A percentile compares a stretch with the other conserved stretches of the same genome.
phyloP scores from a whole-genome alignment of 2,888 invertebrate species.

The Syritta pipiens region DNA sequence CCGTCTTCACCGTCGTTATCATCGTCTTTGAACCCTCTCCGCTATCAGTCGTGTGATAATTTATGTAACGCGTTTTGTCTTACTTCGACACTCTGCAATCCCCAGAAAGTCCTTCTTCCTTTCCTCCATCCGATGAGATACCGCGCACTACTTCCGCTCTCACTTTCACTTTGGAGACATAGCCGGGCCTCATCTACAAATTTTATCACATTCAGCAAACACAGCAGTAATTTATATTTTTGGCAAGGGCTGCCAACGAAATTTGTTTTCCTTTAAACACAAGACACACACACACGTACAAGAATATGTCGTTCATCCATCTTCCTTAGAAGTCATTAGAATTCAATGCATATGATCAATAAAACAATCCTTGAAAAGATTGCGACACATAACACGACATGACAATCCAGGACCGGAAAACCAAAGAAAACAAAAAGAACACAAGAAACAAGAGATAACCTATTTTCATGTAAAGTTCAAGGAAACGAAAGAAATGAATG shows the following conservation, averaged over 20 bases:
- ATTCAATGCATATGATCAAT: slow-evolving; percentile 62
- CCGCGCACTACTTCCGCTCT: not conserved
- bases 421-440: not conserved
- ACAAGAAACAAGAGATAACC: slow-evolving; percentile 25
- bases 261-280: slow-evolving; percentile 31
- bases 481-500: not conserved
- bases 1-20: slow-evolving; percentile 28
- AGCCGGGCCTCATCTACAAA: slow-evolving; percentile 22
- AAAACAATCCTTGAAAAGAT: slow-evolving; percentile 50
- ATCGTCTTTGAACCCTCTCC: slow-evolving; percentile 3
- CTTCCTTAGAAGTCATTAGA: slow-evolving; percentile 46
- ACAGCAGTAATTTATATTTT: slow-evolving; percentile 56
- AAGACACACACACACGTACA: not conserved
- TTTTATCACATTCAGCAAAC: slow-evolving; percentile 51
- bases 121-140: not conserved
- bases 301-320: slow-evolving; percentile 13
- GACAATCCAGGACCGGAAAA: slow-evolving; percentile 12
- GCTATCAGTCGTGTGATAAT: slow-evolving; percentile 44
- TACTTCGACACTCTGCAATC: slow-evolving; percentile 42
- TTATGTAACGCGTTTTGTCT: slow-evolving; percentile 51
- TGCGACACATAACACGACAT: slow-evolving; percentile 41
- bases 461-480: slow-evolving; percentile 30
- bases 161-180: not conserved
- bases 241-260: slow-evolving; percentile 38
- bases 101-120: too few species aligned